Conservation (phyloP, 2,113 vertebrate genomes). For the Chlorocebus sabaeus region DNA sequence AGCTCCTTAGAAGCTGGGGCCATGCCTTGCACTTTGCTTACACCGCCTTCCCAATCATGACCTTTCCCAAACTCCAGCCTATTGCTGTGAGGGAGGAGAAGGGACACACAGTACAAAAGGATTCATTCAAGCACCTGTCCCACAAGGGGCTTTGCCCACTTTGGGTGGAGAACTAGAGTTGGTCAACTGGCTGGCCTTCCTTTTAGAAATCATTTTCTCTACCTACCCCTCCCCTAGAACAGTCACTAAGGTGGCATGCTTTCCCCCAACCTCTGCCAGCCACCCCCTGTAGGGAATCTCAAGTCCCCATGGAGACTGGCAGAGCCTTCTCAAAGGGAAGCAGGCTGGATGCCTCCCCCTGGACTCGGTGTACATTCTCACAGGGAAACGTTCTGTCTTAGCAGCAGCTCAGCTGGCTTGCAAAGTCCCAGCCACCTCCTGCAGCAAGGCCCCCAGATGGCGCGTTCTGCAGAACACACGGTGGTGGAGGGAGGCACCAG, state of each 20-base stretch:
- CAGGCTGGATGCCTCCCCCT: conserved; percentile 44
- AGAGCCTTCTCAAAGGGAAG: conserved; percentile 36
- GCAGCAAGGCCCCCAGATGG: conserved; percentile 68
- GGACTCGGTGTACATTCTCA: conserved; percentile 52
- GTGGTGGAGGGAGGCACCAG: conserved; percentile 26
- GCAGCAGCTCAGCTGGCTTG: conserved; percentile 51
- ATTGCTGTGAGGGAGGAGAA: no score
- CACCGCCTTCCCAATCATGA: neutral
- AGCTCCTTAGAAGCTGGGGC: neutral
- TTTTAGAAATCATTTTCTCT: neutral
- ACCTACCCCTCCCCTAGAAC: neutral
- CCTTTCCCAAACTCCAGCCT: neutral
- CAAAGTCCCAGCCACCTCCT: conserved; percentile 56
- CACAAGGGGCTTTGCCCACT: neutral
- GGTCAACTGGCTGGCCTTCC: neutral
- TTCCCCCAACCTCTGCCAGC: neutral
- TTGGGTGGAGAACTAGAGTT: neutral
- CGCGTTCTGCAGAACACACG: conserved; percentile 18
- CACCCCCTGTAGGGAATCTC: neutral
- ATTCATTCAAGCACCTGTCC: neutral
- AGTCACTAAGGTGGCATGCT: neutral
- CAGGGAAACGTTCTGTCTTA: conserved; percentile 72
- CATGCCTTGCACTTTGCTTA: neutral
- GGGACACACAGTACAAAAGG: neutral
- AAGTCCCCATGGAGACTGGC: conserved; percentile 74